Evolutionary conservation across 2,888 invertebrate genomes (phyloP), one percentile per base, ranked within the genome.

Genomic region (Colostygia pectinataria): DNA sequence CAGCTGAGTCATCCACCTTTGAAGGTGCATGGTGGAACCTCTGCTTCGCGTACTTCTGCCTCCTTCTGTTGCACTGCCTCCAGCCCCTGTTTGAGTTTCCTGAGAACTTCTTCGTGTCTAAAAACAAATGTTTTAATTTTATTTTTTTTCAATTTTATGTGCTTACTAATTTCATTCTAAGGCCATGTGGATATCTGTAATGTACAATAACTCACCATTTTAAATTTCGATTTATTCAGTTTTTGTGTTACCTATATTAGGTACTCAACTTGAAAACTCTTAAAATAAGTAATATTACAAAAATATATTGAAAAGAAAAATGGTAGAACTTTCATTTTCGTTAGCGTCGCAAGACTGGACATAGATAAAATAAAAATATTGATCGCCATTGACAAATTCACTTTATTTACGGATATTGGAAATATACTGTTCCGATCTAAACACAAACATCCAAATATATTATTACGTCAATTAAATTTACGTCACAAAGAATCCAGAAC

Each of bases 1-100:
- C 53, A 95, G 92, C 2, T 94, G 94, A 49, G 94, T 94, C 94
- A 95, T 95, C 95, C 95, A 95, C 66, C 94, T 93, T 57, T 95
- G 95, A 58, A 95, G 83, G 65, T 95, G 95, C 37, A 95, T 77
- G 0, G 95, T 94, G 45, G 94, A 94, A 9, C 94, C 94, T 74
- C 93, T 93, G 65, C 93, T 93, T 37, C 92, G 92, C 0, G 74
- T 77, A 60, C 92, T 92, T 33, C 84, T 71, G 1, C 81, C 80
- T 4, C 81, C 83, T 53, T 85, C 87, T 2, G 77, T 78, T 1
- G 76, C 79, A 65, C 86, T 87, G 0, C 87, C 86, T 1, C 71
- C 83, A 9, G 68, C 83, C 0, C 86, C 84, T 1, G 88, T 88
- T 43, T 88, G 89, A 0, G 89, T 89, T 68, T 90, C 90, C 8